These are phyloP conservation scores for Botrylloides violaceus DNA, from an alignment of 23 tunicate species.

Conservation along the genomic window DNA sequence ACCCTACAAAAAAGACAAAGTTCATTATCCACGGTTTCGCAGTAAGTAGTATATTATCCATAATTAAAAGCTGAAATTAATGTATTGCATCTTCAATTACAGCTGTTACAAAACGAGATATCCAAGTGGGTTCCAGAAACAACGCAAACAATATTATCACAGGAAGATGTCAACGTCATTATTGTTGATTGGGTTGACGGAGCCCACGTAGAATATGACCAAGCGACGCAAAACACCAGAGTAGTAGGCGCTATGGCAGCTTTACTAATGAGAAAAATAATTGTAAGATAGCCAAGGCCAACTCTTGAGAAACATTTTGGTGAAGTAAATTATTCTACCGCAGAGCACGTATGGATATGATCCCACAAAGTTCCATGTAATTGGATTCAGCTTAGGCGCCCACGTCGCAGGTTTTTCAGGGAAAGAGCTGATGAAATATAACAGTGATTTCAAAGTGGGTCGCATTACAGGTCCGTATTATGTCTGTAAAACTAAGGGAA, in stretches of 20 bases:
- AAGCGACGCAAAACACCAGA: constrained; percentile 77
- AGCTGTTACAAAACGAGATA: constrained; percentile 29
- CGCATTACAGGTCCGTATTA: constrained; percentile 46
- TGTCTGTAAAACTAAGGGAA: neutral
- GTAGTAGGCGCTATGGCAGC: constrained; percentile 76
- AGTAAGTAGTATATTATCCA: constrained; percentile 33
- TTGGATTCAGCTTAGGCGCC: constrained; percentile 96
- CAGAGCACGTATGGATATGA: constrained; percentile 38
- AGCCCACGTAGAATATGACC: constrained; percentile 62
- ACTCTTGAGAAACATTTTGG: neutral
- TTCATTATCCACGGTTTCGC: constrained; percentile 78
- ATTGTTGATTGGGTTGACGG: constrained; percentile 78
- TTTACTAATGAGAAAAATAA: constrained; percentile 44
- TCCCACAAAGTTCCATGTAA: constrained; percentile 62
- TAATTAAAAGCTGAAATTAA: no score
- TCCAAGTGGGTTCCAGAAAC: constrained; percentile 76
- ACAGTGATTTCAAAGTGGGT: constrained; percentile 33
- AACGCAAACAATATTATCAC: constrained; percentile 51
- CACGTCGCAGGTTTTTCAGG: constrained; percentile 97
- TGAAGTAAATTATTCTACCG: no score
- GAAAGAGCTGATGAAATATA: constrained; percentile 38
- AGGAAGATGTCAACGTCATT: constrained; percentile 88
- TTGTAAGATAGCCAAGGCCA: constrained; percentile 35
- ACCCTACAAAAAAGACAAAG: constrained; percentile 64
- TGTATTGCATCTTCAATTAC: neutral